A percentile compares a stretch with the other conserved stretches of the same genome.
phyloP scores from a whole-genome alignment of 2,113 vertebrate genomes.

The Sphaerodactylus townsendi region DNA sequence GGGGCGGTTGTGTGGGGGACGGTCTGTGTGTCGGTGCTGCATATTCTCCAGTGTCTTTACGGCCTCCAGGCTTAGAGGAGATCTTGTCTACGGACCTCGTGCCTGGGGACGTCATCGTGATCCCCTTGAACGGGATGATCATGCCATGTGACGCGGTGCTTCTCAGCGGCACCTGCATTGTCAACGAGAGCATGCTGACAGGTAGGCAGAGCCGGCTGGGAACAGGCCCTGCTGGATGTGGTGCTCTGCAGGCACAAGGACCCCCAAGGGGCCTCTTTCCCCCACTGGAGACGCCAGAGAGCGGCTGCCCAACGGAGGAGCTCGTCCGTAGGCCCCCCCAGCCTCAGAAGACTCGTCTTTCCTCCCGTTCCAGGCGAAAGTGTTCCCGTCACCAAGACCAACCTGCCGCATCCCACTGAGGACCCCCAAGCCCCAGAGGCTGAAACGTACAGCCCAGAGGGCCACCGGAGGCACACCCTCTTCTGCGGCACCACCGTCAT shows the following conservation, averaged over 20 bases:
- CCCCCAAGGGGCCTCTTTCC: too few relatives aligned
- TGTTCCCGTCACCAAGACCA: constrained; percentile 97
- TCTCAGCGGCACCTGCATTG: constrained; percentile 95
- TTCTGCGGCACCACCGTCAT: constrained; percentile 97
- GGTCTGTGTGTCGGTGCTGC: background rate
- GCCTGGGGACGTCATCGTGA: constrained; percentile 91
- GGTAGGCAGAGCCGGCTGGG: constrained; percentile 70
- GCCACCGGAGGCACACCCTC: constrained; percentile 90
- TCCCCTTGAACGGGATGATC: constrained; percentile 93
- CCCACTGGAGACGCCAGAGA: too few relatives aligned
- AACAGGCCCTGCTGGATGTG: too few relatives aligned
- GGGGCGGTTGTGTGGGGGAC: too few relatives aligned
- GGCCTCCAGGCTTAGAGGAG: constrained; percentile 85
- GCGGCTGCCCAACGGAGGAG: too few relatives aligned
- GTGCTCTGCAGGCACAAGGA: too few relatives aligned
- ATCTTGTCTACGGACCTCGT: constrained; percentile 94
- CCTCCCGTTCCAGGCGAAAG: constrained; percentile 85
- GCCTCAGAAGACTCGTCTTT: background rate
- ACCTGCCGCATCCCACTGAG: constrained; percentile 86
- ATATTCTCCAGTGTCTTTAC: constrained; percentile 5
- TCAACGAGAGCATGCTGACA: constrained; percentile 99
- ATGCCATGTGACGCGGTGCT: constrained; percentile 97
- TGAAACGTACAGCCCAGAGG: constrained; percentile 83
- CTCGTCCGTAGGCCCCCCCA: too few relatives aligned
- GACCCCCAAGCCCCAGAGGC: constrained; percentile 73